Percentiles rank a stretch among this genome's conserved stretches.
phyloP scores from a whole-genome alignment of 2,888 invertebrate species.

The Timema cristinae region DNA sequence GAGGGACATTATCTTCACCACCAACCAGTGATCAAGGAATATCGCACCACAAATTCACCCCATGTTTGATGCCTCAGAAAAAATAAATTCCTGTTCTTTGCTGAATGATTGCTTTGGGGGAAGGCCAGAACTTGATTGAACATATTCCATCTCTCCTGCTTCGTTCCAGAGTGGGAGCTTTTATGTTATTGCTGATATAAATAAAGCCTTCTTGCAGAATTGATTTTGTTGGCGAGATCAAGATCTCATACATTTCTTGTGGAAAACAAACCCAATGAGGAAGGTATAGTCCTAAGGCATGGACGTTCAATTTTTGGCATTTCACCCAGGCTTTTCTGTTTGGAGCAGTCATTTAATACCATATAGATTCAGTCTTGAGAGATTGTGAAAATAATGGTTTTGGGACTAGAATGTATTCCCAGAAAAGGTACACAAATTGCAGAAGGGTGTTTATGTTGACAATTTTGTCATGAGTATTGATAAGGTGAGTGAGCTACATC shows the following conservation, averaged over 20 bases:
- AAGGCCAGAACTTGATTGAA: constrained; percentile 27
- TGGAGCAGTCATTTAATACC: too few species aligned
- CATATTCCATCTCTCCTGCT: constrained; percentile 4
- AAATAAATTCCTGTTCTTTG: constrained; percentile 21
- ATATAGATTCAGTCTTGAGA: too few species aligned
- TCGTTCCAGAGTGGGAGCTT: background rate
- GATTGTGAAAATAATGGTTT: too few species aligned
- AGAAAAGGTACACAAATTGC: background rate
- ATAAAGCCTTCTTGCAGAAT: constrained; percentile 8
- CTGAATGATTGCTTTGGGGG: constrained; percentile 34
- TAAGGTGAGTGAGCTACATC: too few species aligned
- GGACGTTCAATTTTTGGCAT: constrained; percentile 14
- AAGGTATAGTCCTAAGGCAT: constrained; percentile 17
- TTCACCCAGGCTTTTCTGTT: too few species aligned
- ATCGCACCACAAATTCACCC: constrained; percentile 23
- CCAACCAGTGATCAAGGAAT: too few species aligned
- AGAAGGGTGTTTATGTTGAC: too few species aligned
- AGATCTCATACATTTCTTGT: background rate
- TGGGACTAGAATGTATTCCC: too few species aligned
- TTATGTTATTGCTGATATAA: background rate
- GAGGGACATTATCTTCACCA: too few species aligned
- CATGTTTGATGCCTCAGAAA: constrained; percentile 33
- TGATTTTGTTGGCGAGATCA: background rate
- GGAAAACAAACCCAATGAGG: background rate
- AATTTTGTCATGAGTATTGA: too few species aligned